These are phyloP conservation scores for Cochlearius cochlearius DNA, from an alignment of 2,113 vertebrate genomes.

Conservation along the genomic window DNA sequence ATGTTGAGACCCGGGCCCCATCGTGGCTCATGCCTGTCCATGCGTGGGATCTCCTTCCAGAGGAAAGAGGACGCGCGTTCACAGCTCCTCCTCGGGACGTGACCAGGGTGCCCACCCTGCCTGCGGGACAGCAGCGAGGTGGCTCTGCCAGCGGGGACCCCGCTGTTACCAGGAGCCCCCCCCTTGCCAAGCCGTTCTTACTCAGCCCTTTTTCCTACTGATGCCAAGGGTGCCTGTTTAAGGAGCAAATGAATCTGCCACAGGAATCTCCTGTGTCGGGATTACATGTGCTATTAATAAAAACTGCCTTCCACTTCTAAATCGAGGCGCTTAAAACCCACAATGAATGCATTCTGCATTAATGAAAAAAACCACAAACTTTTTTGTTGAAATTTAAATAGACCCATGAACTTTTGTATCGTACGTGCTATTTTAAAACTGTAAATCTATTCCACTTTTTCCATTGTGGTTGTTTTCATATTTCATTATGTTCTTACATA, in stretches of 20 bases:
- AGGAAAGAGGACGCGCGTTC: background rate
- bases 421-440: conserved; percentile 41
- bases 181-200: background rate
- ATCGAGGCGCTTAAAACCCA: background rate
- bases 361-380: background rate
- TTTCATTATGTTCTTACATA: conserved; percentile 8
- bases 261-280: conserved; percentile 11
- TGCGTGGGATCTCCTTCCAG: background rate
- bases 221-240: background rate
- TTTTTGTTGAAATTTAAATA: conserved; percentile 47
- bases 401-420: conserved; percentile 34
- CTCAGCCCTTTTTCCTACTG: background rate
- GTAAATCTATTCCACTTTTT: conserved; percentile 38
- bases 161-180: rapidly evolving
- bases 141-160: background rate
- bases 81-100: background rate
- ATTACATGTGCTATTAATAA: conserved; percentile 56
- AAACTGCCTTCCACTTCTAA: conserved; percentile 50
- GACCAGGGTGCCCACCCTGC: background rate
- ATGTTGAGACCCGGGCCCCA: background rate
- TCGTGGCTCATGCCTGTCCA: rapidly evolving
- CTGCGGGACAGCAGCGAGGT: background rate
- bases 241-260: conserved; percentile 10
- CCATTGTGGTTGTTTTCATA: conserved; percentile 29
- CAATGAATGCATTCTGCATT: conserved; percentile 45